Evolutionary conservation across 92 coral and sea anemone species (phyloP).

Genomic region (Muricea muricata): DNA sequence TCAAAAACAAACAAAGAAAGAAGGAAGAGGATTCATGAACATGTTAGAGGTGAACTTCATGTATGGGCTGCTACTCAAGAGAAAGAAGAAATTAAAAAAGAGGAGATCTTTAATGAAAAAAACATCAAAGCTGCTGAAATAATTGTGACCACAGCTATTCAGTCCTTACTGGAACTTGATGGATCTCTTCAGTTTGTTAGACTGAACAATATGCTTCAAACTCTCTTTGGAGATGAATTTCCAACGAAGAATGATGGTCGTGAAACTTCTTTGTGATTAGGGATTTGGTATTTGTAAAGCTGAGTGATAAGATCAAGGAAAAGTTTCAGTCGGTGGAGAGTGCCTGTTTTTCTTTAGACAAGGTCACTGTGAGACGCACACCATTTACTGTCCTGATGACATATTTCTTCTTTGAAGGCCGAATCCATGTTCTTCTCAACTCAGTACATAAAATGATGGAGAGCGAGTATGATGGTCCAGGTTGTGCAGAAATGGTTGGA

Average conservation of each 20-base stretch:
- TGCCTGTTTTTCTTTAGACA: neutral
- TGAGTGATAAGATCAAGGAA: neutral
- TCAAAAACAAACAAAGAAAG: neutral
- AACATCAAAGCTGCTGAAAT: neutral
- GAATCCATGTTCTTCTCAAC: neutral
- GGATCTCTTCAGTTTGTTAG: neutral
- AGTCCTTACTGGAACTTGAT: neutral
- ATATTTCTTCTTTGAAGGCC: neutral
- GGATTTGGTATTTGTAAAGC: neutral
- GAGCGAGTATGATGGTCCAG: neutral
- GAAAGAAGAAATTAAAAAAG: neutral
- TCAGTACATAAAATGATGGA: neutral
- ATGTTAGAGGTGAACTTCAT: neutral
- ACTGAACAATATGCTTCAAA: neutral
- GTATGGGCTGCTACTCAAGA: neutral
- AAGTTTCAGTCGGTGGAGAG: neutral
- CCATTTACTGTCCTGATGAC: neutral
- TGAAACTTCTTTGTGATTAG: neutral
- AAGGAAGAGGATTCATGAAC: neutral
- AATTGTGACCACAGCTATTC: neutral
- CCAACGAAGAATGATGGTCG: neutral
- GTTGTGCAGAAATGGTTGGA: neutral
- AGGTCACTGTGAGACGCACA: neutral
- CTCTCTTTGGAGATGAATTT: neutral
- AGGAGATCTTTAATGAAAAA: neutral